phyloP scores from a whole-genome alignment of 2,113 vertebrate genomes.

The Porphyrio hochstetteri region DNA sequence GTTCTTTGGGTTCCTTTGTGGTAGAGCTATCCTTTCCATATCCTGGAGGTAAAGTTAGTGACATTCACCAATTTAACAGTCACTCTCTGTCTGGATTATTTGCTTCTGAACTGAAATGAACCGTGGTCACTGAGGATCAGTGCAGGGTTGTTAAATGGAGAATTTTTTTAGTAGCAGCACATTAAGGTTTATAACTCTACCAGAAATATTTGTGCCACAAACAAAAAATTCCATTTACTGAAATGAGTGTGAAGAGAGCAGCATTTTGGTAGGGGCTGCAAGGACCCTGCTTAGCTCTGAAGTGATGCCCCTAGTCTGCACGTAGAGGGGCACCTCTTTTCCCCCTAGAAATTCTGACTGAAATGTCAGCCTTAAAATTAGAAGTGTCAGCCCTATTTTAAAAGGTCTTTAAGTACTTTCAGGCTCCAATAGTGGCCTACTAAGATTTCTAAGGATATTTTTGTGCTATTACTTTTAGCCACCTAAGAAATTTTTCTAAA shows the following conservation, averaged over 20 bases:
- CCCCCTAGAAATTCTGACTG: not conserved
- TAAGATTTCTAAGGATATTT: not conserved
- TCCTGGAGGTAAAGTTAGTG: not conserved
- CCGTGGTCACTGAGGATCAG: not conserved
- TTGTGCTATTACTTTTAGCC: not conserved
- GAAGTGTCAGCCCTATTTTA: not conserved
- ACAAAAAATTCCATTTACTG: not conserved
- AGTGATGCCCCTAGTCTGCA: not conserved
- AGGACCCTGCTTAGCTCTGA: not conserved
- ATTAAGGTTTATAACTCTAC: not conserved
- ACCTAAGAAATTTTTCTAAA: not conserved
- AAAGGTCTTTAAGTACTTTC: not conserved
- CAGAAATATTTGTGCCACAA: not conserved
- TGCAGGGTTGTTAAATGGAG: not conserved
- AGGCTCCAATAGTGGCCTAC: not conserved
- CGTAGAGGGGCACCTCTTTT: not conserved
- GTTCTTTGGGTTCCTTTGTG: not conserved
- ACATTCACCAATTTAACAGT: not conserved
- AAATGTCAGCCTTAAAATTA: not conserved
- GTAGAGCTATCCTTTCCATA: not conserved
- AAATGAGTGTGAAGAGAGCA: not conserved
- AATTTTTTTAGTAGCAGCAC: not conserved
- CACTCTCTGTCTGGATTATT: not conserved
- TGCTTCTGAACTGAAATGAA: not conserved
- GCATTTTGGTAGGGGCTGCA: not conserved